Conservation (phyloP, 2,888 invertebrate species). For the Myopa testacea region DNA sequence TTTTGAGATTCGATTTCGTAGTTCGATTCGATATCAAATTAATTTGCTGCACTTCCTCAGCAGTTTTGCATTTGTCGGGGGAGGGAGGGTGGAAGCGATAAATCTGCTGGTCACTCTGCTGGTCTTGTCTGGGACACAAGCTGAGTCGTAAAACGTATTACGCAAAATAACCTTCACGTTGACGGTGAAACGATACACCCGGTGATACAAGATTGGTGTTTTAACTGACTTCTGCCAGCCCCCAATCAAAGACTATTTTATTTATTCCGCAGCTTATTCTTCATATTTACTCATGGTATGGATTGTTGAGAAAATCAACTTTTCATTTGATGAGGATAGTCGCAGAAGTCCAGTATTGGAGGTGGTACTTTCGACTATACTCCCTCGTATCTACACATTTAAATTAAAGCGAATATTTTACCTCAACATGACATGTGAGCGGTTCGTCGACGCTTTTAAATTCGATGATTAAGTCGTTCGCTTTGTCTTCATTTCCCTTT, state of each 20-base stretch:
- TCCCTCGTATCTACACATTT: not conserved
- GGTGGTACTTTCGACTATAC: too few relatives aligned
- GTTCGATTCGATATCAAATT: conserved; percentile 3
- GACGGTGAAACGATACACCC: not conserved
- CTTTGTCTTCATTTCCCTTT: conserved; percentile 9
- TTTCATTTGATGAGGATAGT: too few relatives aligned
- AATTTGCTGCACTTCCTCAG: conserved; percentile 4
- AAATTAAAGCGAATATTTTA: not conserved
- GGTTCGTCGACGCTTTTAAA: conserved; percentile 21
- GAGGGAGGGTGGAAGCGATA: not conserved
- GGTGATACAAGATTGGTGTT: not conserved
- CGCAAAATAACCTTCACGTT: too few relatives aligned
- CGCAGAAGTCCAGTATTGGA: too few relatives aligned
- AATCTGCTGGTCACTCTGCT: not conserved
- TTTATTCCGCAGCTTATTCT: too few relatives aligned
- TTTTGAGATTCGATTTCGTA: conserved; percentile 18
- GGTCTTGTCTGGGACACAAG: too few relatives aligned
- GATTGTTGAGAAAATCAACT: too few relatives aligned
- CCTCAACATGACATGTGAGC: not conserved
- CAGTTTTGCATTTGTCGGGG: not conserved
- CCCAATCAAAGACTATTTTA: not conserved
- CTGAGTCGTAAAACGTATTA: too few relatives aligned
- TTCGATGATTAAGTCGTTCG: conserved; percentile 37
- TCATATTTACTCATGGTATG: too few relatives aligned
- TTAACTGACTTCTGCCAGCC: not conserved